Evolutionary conservation across 2,797 vertebrate genomes (phyloP), one percentile per base, ranked within the genome.

Genomic region (Antrozous pallidus): DNA sequence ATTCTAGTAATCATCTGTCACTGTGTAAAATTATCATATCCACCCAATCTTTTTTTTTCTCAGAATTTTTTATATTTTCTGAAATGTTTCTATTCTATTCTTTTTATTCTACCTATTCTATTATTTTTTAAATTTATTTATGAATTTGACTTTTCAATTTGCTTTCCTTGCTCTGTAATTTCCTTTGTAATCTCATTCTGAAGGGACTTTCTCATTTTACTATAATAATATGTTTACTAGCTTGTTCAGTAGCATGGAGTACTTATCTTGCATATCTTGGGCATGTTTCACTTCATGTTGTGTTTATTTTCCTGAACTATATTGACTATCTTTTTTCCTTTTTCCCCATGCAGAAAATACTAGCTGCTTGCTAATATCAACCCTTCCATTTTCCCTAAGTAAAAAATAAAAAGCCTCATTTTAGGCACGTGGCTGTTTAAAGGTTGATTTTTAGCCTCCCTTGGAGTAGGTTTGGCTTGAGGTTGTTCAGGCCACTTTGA

Each of bases 161-260:
- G 18, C 31, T 94, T 67, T 91, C 47, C 40, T 80, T 81, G 24
- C 18, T 73, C 40, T 84, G 17, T 0, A 42, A n/a, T 78, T 80
- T 82, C 42, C 47, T 80, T 58, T 77, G 20, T 67, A 94, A 85
- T 56, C 33, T 73, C 42, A 93, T 74, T 88, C 16, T 69, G 16
- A 90, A 80, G 18, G 75, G 12, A 81, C 49, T 69, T 63, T 90
- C n/a, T 85, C 42, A 88, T 31, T 90, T 90, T 78, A 90, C 49
- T 18, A 58, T 58, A 61, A 77, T 70, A 88, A 69, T 26, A 33
- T 81, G 88, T 78, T 56, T 47, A 47, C 22, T 58, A 73, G 69
- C 8, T 36, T 94, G 42, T 31, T 74, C 8, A 56, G 8, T 4
- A 71, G 18, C 26, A 31, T n/a, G 13, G 17, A 73, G 26, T 22